Conservation (phyloP, 2,888 invertebrate species). For the Ichneumoninae sp. region DNA sequence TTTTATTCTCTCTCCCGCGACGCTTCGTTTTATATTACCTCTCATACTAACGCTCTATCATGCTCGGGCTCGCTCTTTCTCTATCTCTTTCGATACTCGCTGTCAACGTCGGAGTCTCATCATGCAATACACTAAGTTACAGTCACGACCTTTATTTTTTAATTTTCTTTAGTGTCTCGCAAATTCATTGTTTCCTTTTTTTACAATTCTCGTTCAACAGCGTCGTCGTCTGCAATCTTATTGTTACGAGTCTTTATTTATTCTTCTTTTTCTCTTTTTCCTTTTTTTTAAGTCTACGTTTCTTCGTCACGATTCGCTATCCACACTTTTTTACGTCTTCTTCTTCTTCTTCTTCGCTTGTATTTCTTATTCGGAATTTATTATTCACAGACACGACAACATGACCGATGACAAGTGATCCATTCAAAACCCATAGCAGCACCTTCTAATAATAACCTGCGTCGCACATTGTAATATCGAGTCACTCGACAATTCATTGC, state of each 20-base stretch:
- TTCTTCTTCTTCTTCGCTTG: constrained; percentile 12
- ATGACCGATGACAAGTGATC: constrained; percentile 5
- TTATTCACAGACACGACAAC: constrained; percentile 7
- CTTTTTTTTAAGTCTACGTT: constrained; percentile 11
- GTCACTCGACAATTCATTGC: constrained; percentile 15
- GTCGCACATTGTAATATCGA: neutral
- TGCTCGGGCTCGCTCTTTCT: constrained; percentile 30
- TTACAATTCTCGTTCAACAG: constrained; percentile 45
- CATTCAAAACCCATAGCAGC: neutral
- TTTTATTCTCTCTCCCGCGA: constrained; percentile 40
- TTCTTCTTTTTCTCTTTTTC: constrained; percentile 1
- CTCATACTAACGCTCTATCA: constrained; percentile 50
- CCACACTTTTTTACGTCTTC: constrained; percentile 20
- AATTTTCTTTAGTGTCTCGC: constrained; percentile 47
- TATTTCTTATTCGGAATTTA: neutral
- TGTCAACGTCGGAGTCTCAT: constrained; percentile 49
- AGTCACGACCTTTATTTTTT: constrained; percentile 27
- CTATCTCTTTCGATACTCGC: constrained; percentile 42
- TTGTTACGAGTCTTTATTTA: constrained; percentile 21
- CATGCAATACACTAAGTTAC: constrained; percentile 57
- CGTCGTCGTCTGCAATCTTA: constrained; percentile 26
- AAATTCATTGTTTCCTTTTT: constrained; percentile 35
- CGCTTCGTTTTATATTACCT: constrained; percentile 54
- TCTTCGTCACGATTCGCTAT: constrained; percentile 32
- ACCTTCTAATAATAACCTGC: neutral